A percentile compares a stretch with the other conserved stretches of the same genome.
Conservation (phyloP, 2,797 vertebrate species). For the Phylloscopus collybita region DNA sequence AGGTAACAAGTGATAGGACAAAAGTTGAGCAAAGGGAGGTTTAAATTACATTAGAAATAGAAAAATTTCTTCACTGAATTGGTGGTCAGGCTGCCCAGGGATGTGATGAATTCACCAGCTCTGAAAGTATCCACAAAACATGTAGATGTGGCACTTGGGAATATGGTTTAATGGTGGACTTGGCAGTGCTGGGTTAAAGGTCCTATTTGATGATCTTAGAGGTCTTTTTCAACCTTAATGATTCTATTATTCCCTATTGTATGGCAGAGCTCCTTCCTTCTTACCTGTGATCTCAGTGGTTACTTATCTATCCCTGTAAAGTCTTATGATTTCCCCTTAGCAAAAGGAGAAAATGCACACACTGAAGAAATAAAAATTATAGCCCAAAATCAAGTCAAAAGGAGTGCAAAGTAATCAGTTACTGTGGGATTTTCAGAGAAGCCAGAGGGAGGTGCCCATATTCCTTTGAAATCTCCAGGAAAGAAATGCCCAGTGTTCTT, state of each 20-base stretch:
- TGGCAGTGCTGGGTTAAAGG: not conserved
- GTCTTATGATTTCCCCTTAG: fast-evolving
- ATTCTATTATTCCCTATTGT: not conserved
- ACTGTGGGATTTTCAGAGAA: not conserved
- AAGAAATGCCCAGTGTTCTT: not conserved
- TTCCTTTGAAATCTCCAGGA: not conserved
- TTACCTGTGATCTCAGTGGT: not conserved
- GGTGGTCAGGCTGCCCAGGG: not conserved
- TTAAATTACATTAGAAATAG: not conserved
- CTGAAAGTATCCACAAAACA: not conserved
- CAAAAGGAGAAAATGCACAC: not conserved
- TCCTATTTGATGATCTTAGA: not conserved
- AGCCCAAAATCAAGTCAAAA: not conserved
- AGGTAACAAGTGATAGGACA: not conserved
- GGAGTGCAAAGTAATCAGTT: not conserved
- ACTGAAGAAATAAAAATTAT: not conserved
- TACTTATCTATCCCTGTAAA: not conserved
- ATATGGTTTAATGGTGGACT: not conserved
- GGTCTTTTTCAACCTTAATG: not conserved
- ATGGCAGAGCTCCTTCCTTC: not conserved
- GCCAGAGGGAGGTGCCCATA: not conserved
- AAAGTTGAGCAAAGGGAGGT: not conserved
- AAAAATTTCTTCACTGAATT: not conserved
- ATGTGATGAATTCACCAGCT: not conserved
- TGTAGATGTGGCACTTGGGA: not conserved